Evolutionary conservation across 2,797 vertebrate genomes (phyloP).

Genomic region (Brachyrhaphis roseni): DNA sequence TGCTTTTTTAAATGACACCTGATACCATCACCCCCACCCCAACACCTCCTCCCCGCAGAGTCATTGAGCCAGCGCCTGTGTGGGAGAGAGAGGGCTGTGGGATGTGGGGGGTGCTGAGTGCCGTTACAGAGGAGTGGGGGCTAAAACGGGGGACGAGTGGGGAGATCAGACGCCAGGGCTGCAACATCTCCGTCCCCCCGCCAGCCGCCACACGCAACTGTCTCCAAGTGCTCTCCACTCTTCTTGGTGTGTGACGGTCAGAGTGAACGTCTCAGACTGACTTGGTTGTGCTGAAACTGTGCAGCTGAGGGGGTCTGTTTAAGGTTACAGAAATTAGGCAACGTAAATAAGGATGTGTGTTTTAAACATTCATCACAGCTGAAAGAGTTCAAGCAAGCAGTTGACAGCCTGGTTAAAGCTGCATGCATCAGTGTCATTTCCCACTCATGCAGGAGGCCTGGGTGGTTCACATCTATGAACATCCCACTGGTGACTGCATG

Average conservation of each 20-base stretch:
- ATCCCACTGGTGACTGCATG: neutral
- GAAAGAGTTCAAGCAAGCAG: neutral
- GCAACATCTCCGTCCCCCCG: constrained; percentile 49
- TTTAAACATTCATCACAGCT: constrained; percentile 5
- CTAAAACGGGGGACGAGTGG: neutral
- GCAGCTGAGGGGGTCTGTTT: neutral
- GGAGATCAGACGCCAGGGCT: constrained; percentile 59
- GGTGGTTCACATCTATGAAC: neutral
- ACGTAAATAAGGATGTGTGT: neutral
- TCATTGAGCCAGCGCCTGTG: constrained; percentile 48
- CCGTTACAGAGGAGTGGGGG: constrained; percentile 45
- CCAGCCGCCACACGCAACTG: constrained; percentile 31
- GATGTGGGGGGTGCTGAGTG: constrained; percentile 43
- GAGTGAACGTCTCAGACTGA: constrained; percentile 26
- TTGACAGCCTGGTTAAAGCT: neutral
- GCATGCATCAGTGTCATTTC: neutral
- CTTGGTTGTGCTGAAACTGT: neutral
- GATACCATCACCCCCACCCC: constrained; percentile 52
- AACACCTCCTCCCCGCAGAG: constrained; percentile 14
- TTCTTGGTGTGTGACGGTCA: constrained; percentile 26
- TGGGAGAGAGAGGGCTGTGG: constrained; percentile 30
- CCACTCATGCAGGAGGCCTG: neutral
- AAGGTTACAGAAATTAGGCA: neutral
- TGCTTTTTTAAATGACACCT: constrained; percentile 77
- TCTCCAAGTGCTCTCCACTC: constrained; percentile 45